Percentiles rank a stretch among this genome's conserved stretches.
These are phyloP conservation scores for Trematocara macrostoma DNA, from an alignment of 2,113 vertebrate species.

Conservation along the genomic window DNA sequence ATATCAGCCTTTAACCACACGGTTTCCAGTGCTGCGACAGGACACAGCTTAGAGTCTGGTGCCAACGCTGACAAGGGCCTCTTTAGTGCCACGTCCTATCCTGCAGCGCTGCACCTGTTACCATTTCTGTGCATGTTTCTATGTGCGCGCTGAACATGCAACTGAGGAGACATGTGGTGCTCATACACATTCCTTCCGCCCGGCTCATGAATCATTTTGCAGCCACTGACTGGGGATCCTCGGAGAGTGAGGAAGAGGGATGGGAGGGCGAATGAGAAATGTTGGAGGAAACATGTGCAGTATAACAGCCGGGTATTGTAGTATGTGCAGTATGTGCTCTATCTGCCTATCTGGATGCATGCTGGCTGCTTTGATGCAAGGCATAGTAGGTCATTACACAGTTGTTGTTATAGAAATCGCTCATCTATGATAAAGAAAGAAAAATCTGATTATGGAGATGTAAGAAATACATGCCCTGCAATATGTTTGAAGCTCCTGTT, in stretches of 20 bases:
- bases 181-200: constrained; percentile 48
- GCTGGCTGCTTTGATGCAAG: background rate
- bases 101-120: constrained; percentile 52
- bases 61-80: constrained; percentile 46
- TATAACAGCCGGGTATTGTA: background rate
- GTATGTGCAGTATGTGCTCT: background rate
- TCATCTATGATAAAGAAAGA: background rate
- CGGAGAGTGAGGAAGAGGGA: background rate
- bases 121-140: background rate
- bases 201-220: constrained; percentile 50
- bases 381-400: background rate
- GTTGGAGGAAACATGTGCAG: constrained; percentile 8
- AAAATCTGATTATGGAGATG: background rate
- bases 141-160: constrained; percentile 4
- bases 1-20: constrained; percentile 46
- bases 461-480: background rate
- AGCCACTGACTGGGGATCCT: background rate
- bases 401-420: background rate
- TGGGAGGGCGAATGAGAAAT: background rate
- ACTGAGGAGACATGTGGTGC: constrained; percentile 45
- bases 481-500: background rate
- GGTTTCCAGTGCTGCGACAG: constrained; percentile 20
- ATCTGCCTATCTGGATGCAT: background rate
- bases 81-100: constrained; percentile 16
- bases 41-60: constrained; percentile 29